Evolutionary conservation across 2,113 vertebrate genomes (phyloP).

Genomic region (Pseudorhombus dupliciocellatus): DNA sequence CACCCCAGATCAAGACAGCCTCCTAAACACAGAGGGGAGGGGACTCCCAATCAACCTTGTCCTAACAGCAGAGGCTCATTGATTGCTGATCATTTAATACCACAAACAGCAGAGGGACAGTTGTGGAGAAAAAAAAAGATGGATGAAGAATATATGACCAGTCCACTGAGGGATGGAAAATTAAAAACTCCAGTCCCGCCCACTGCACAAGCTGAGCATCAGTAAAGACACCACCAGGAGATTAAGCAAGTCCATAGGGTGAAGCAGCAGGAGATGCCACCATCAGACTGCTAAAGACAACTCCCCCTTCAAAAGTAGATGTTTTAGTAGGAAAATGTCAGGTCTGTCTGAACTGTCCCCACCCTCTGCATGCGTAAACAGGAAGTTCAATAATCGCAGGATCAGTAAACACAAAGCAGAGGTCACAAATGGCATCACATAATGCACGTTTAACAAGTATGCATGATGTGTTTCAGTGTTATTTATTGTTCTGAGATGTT

Average conservation of each 20-base stretch:
- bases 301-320: conserved; percentile 16
- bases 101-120: conserved; percentile 37
- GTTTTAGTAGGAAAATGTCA: conserved; percentile 1
- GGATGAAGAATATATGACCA: conserved; percentile 47
- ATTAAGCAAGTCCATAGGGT: conserved; percentile 8
- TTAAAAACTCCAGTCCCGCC: conserved; percentile 39
- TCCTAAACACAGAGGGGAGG: not conserved
- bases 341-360: too few species aligned
- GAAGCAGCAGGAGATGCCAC: conserved; percentile 7
- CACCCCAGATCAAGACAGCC: not conserved
- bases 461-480: too few species aligned
- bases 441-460: too few species aligned
- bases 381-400: not conserved
- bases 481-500: too few species aligned
- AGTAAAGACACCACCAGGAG: conserved; percentile 30
- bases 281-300: conserved; percentile 32
- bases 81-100: conserved; percentile 53
- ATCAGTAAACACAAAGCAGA: too few species aligned
- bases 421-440: too few species aligned
- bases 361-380: too few species aligned
- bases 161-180: conserved; percentile 29
- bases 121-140: conserved; percentile 35
- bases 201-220: conserved; percentile 27
- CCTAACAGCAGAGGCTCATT: conserved; percentile 38
- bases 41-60: conserved; percentile 25